Evolutionary conservation across 1,140 invertebrate genomes (phyloP), one percentile per base, ranked within the genome.

Genomic region (Zophobas atratus): DNA sequence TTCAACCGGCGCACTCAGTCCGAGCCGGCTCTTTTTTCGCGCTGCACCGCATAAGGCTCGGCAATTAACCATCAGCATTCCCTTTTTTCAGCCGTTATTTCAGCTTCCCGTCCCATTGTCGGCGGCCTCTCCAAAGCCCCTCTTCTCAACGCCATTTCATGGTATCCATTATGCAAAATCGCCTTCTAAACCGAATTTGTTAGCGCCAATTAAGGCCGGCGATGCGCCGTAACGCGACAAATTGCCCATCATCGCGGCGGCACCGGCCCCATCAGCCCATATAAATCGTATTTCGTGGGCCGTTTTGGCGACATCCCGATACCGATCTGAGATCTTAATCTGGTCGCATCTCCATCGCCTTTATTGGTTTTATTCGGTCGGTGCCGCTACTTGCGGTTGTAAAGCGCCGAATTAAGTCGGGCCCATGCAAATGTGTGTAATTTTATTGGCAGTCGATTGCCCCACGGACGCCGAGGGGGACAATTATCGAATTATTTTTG

Each of bases 131-230:
- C 49, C 6, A 51, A 51, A 20, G 20, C 4, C 6, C 49, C 49
- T 51, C 6, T 51, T 20, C 49, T 51, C n/a, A 51, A 51, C 49
- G 20, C 39, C 39, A 67, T 67, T 67, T 67, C 60, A 67, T 67
- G 60, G 38, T 67, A 43, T 38, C 60, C 39, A 67, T 67, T 67
- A 67, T 67, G 60, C 60, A 67, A 67, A 67, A 67, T 67, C 39
- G 57, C 35, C 34, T 39, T 63, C 57, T 67, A 67, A 67, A 39
- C 60, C 60, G 60, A 67, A 67, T 67, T 67, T 67, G 60, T 33
- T 43, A 20, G 60, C 38, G 60, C 38, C 60, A 67, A 67, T 67
- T 67, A 67, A 51, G 20, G 20, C n/a, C 6, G 49, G 49, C 49
- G 4, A 51, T 20, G 49, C 3, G 43, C 43, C 43, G n/a, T 51